phyloP scores from a whole-genome alignment of 2,797 vertebrate genomes.

The Acomys russatus region DNA sequence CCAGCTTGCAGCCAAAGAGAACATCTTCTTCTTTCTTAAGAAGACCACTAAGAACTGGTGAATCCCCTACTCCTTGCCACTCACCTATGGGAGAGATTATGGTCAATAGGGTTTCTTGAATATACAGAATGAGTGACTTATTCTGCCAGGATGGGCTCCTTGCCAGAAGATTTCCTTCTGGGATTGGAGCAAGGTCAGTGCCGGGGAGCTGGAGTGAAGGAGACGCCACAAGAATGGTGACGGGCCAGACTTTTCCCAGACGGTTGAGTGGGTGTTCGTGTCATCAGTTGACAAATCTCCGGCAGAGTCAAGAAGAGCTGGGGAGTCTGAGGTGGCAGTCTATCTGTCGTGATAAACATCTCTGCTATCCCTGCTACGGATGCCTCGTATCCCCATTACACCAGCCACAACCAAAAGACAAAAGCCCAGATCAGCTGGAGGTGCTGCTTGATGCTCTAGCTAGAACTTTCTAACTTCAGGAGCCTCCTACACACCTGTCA shows the following conservation, averaged over 20 bases:
- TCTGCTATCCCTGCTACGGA: not conserved
- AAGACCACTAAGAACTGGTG: constrained; percentile 40
- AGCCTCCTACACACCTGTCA: constrained; percentile 31
- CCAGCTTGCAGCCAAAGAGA: constrained; percentile 25
- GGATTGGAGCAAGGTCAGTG: constrained; percentile 52
- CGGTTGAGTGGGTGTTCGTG: constrained; percentile 44
- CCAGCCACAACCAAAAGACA: constrained; percentile 13
- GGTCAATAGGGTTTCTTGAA: constrained; percentile 55
- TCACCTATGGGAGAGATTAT: constrained; percentile 11
- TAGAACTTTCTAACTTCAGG: not conserved
- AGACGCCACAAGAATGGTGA: constrained; percentile 9
- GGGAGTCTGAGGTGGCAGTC: constrained; percentile 38
- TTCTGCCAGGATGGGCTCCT: constrained; percentile 38
- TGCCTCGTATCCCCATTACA: not conserved
- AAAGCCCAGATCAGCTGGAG: constrained; percentile 36
- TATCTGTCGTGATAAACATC: constrained; percentile 69
- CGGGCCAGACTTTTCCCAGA: constrained; percentile 66
- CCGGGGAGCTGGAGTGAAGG: not conserved
- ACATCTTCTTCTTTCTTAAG: constrained; percentile 4
- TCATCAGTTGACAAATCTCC: constrained; percentile 69
- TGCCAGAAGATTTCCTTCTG: constrained; percentile 21
- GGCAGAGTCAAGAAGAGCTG: constrained; percentile 67
- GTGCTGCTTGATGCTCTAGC: not conserved
- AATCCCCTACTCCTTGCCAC: not conserved
- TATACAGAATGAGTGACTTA: constrained; percentile 17